Conservation (phyloP, 1,140 invertebrate genomes). For the Chrysomallon squamiferum region DNA sequence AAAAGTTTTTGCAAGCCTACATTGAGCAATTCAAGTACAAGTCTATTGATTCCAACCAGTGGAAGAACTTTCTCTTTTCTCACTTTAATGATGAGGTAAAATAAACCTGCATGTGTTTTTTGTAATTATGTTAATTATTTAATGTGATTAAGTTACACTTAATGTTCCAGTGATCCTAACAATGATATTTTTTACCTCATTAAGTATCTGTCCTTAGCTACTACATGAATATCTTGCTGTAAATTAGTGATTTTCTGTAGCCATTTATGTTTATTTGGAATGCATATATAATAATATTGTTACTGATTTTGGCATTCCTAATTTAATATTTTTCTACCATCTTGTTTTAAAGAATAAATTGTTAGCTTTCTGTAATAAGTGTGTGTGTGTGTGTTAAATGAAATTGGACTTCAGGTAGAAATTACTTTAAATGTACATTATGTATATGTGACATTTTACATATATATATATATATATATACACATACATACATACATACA, state of each 20-base stretch:
- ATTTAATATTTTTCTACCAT: too few species aligned
- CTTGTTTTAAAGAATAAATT: not conserved
- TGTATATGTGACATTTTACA: too few species aligned
- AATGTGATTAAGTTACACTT: not conserved
- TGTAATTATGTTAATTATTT: not conserved
- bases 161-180: not conserved
- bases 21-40: conserved; percentile 82
- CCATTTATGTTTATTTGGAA: too few species aligned
- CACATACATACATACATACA: too few species aligned
- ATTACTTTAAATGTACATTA: too few species aligned
- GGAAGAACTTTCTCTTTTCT: conserved; percentile 78
- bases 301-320: too few species aligned
- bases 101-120: not conserved
- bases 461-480: too few species aligned
- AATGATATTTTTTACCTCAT: not conserved
- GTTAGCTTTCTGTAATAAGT: too few species aligned
- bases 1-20: conserved; percentile 84
- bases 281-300: too few species aligned
- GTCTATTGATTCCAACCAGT: conserved; percentile 83
- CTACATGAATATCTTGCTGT: not conserved
- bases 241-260: too few species aligned
- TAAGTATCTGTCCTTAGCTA: not conserved
- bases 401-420: too few species aligned
- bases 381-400: too few species aligned
- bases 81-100: conserved; percentile 75